Evolutionary conservation across 1,140 invertebrate genomes (phyloP).

Genomic region (Eriocheir sinensis): DNA sequence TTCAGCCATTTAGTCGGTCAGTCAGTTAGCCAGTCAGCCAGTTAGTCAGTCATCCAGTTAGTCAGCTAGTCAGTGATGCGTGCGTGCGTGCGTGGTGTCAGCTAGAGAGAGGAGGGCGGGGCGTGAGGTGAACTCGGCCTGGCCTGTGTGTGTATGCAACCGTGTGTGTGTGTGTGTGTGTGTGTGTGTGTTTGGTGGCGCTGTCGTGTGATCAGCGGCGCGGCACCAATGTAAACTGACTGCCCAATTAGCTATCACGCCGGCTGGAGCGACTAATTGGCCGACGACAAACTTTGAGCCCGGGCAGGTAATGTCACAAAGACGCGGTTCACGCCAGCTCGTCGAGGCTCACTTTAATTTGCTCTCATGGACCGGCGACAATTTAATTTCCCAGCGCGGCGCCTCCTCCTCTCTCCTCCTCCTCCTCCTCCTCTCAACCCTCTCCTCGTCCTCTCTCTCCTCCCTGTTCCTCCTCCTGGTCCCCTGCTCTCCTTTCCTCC

Average conservation of each 20-base stretch:
- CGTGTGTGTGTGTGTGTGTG: constrained; percentile 39
- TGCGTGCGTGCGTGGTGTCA: background rate
- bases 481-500: too few relatives aligned
- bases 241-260: constrained; percentile 78
- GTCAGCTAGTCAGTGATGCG: background rate
- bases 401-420: background rate
- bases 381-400: constrained; percentile 75
- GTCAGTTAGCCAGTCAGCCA: background rate
- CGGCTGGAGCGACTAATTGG: constrained; percentile 75
- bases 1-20: too few relatives aligned
- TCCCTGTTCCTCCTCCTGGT: background rate
- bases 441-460: too few relatives aligned
- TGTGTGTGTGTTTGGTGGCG: background rate
- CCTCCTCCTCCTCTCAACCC: background rate
- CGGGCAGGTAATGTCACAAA: constrained; percentile 74
- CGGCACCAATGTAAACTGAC: constrained; percentile 78
- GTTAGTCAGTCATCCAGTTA: too few relatives aligned
- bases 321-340: constrained; percentile 68
- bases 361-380: constrained; percentile 60
- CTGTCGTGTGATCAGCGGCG: constrained; percentile 63
- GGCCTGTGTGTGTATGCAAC: constrained; percentile 8
- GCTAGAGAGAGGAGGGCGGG: too few relatives aligned
- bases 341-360: constrained; percentile 66
- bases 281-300: constrained; percentile 74
- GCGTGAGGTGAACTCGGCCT: background rate